A percentile compares a stretch with the other conserved stretches of the same genome.
These are phyloP conservation scores for Carassius carassius DNA, from an alignment of 2,113 vertebrate genomes.

Conservation along the genomic window DNA sequence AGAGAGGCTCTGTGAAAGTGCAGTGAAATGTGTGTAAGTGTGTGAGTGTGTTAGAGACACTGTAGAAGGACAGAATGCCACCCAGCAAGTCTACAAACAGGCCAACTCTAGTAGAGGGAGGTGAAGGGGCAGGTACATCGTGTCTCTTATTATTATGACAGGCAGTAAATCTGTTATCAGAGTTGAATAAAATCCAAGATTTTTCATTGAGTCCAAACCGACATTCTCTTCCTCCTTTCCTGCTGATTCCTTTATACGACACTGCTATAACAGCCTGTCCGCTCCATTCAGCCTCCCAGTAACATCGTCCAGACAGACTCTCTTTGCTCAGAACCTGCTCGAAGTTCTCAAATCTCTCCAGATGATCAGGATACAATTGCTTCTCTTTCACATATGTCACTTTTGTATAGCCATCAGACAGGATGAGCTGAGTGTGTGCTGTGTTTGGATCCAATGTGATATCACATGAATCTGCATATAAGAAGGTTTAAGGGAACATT, in stretches of 20 bases:
- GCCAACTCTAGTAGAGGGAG: not conserved
- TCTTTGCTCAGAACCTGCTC: not conserved
- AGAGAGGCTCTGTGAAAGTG: not conserved
- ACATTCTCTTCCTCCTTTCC: not conserved
- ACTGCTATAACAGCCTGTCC: slow-evolving; percentile 1
- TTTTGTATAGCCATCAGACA: not conserved
- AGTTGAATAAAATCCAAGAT: not conserved
- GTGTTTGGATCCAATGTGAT: slow-evolving; percentile 11
- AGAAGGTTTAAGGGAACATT: not conserved
- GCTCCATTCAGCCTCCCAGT: not conserved
- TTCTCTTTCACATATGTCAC: slow-evolving; percentile 18
- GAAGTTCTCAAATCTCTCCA: slow-evolving; percentile 12
- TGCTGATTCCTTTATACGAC: not conserved
- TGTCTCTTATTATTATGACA: slow-evolving; percentile 5
- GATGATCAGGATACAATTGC: not conserved
- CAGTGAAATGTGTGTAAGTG: slow-evolving; percentile 10
- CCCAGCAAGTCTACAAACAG: not conserved
- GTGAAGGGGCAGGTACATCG: not conserved
- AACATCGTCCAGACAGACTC: not conserved
- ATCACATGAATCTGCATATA: slow-evolving; percentile 3
- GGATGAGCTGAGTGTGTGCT: not conserved
- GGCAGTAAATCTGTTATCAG: not conserved
- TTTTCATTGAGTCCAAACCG: not conserved
- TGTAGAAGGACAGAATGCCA: not conserved
- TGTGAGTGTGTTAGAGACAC: not conserved